Evolutionary conservation across 2,888 invertebrate species (phyloP), one percentile per base, ranked within the genome.

Genomic region (Callimorpha dominula): DNA sequence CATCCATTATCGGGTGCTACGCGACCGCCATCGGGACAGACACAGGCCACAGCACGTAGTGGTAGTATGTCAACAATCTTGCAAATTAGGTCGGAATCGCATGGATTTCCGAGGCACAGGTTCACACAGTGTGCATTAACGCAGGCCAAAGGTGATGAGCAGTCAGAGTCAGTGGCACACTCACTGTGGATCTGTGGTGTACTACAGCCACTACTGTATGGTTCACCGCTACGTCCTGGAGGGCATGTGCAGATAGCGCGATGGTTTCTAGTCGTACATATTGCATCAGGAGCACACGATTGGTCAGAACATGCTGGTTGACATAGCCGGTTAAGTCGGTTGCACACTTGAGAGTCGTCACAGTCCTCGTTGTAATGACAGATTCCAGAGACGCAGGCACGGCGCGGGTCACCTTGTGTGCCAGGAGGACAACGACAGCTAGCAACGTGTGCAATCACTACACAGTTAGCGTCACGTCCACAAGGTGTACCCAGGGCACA

Each of bases 331-430:
- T 98, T 98, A 17, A 98, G 94, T 75, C 98, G 96, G 87, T 98
- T 98, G 90, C 98, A 99, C 54, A 97, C 97, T 91, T 98, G 98
- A 79, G 97, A 96, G 85, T 98, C 97, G 52, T 97, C 97, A 84
- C 98, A 99, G 87, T 99, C 98, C 86, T 98, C 98, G 87, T 98
- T 98, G 91, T 98, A 98, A 86, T 98, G 98, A 83, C 98, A 98
- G 63, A 97, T 96, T 12, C 97, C 98, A 3, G 97, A 97, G 74
- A 98, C 97, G 88, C 99, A 99, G 40, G 98, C 97, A 6, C 98
- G 95, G 76, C 96, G 96, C 4, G 98, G 97, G 91, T 98, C 97
- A 63, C 98, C 98, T 92, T 98, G 98, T 8, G 97, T 98, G 64
- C 98, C 99, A 1, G 96, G 93, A 63, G 98, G 98, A 90, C 99